Evolutionary conservation across 2,888 invertebrate genomes (phyloP).

Genomic region (Drosophila silvestris): DNA sequence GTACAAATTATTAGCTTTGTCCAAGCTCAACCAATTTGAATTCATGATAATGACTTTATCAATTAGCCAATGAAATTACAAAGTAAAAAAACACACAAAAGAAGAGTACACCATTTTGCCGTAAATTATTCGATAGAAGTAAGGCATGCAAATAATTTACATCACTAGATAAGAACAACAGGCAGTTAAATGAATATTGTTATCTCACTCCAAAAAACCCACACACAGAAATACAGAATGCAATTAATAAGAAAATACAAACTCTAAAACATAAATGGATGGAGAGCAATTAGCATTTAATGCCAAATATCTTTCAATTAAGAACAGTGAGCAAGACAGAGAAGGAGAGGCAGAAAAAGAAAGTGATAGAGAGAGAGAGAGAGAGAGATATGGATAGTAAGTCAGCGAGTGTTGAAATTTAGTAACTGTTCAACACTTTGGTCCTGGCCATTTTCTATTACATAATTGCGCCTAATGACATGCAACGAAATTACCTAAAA

Average conservation of each 20-base stretch:
- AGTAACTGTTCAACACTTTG: constrained; percentile 53
- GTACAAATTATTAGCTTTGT: neutral
- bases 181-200: constrained; percentile 4
- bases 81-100: neutral
- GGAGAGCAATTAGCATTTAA: constrained; percentile 30
- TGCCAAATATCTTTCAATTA: neutral
- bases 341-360: neutral
- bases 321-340: neutral
- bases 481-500: constrained; percentile 75
- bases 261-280: neutral
- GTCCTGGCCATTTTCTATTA: constrained; percentile 47
- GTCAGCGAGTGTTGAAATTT: constrained; percentile 22
- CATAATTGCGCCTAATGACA: constrained; percentile 74
- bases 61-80: neutral
- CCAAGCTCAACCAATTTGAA: neutral
- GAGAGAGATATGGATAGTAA: neutral
- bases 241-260: constrained; percentile 22
- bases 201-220: neutral
- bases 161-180: constrained; percentile 9
- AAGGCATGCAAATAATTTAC: constrained; percentile 26
- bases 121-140: neutral
- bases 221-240: neutral
- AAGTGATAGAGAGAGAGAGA: neutral
- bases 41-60: neutral
- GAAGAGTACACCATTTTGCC: neutral